These are phyloP conservation scores for Gallinago media DNA, from an alignment of 2,113 vertebrate species.

Conservation along the genomic window DNA sequence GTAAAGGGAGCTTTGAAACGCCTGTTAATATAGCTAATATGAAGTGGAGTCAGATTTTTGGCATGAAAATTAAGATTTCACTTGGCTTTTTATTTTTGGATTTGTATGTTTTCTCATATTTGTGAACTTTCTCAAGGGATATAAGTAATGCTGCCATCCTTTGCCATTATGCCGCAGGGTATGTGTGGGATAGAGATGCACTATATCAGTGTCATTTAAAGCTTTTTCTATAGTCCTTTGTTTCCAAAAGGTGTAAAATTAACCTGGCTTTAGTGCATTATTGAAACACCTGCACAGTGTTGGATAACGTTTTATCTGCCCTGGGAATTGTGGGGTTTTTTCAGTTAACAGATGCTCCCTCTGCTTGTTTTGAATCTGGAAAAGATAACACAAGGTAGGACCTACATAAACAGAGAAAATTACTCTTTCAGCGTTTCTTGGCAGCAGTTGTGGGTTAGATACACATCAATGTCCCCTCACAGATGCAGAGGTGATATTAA, in stretches of 20 bases:
- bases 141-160: neutral
- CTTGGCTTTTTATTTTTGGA: neutral
- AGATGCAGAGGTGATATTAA: constrained; percentile 58
- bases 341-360: constrained; percentile 41
- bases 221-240: neutral
- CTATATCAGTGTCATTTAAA: neutral
- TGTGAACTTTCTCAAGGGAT: neutral
- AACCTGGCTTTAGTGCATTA: constrained; percentile 5
- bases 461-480: neutral
- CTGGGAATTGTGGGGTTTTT: neutral
- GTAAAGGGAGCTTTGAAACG: neutral
- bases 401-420: constrained; percentile 58
- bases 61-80: neutral
- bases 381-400: constrained; percentile 32
- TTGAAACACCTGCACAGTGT: constrained; percentile 46
- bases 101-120: neutral
- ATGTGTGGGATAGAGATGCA: neutral
- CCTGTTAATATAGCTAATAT: neutral
- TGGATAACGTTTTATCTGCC: neutral
- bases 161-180: neutral
- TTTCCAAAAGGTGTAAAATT: constrained; percentile 32
- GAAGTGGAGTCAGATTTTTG: neutral
- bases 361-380: constrained; percentile 52
- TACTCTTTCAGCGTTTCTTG: constrained; percentile 50
- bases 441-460: constrained; percentile 35